Conservation (phyloP, 2,888 invertebrate species). For the Drosophila paramelanica region DNA sequence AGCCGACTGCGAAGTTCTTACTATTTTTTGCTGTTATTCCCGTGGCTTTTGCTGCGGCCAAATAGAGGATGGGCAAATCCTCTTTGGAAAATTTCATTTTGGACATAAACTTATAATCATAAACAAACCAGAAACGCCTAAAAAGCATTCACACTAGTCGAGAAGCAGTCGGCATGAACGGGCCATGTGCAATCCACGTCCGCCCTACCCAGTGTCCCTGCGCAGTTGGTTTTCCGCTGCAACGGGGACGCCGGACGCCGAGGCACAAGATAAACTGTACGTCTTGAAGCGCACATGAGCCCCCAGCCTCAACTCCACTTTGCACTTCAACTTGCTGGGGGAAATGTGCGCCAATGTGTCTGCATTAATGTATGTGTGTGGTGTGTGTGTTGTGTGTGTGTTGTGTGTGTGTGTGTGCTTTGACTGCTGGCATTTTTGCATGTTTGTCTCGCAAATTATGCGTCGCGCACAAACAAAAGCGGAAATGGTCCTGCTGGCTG, state of each 20-base stretch:
- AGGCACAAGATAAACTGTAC: conserved; percentile 71
- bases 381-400: conserved; percentile 5
- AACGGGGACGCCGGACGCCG: conserved; percentile 45
- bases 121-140: conserved; percentile 70
- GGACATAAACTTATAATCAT: conserved; percentile 77
- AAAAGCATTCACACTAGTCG: conserved; percentile 52
- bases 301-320: conserved; percentile 56
- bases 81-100: conserved; percentile 69
- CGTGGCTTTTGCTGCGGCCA: conserved; percentile 9
- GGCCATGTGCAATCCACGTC: conserved; percentile 22
- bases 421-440: conserved; percentile 75
- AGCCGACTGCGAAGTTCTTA: too few relatives aligned
- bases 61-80: conserved; percentile 38
- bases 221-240: conserved; percentile 49
- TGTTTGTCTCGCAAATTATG: conserved; percentile 79
- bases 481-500: conserved; percentile 56
- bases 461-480: conserved; percentile 78
- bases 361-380: conserved; percentile 34
- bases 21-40: conserved; percentile 9
- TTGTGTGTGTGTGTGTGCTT: conserved; percentile 32
- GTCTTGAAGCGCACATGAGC: conserved; percentile 66
- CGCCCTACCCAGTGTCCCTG: conserved; percentile 8
- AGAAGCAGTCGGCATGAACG: conserved; percentile 18
- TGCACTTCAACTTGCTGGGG: conserved; percentile 67
- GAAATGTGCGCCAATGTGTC: conserved; percentile 65